These are phyloP conservation scores for Cacatua alba DNA, from an alignment of 2,113 vertebrate genomes.

Conservation along the genomic window DNA sequence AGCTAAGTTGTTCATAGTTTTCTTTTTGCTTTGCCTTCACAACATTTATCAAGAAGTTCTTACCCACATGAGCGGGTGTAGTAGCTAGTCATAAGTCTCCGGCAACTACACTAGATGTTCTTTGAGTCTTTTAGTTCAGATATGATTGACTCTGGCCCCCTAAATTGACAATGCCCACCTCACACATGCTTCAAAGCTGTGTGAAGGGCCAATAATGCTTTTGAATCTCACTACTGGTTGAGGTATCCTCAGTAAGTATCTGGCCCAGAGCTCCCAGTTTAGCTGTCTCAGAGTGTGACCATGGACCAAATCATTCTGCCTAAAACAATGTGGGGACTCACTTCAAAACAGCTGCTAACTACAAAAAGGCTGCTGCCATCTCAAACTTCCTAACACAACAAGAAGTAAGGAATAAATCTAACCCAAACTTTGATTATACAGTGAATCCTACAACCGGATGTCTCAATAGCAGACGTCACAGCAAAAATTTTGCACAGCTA, in stretches of 20 bases:
- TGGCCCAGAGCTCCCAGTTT: neutral
- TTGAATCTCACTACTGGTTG: neutral
- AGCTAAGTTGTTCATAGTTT: neutral
- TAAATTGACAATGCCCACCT: neutral
- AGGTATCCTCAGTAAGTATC: neutral
- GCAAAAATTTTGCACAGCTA: neutral
- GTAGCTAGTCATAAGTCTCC: neutral
- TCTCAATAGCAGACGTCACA: neutral
- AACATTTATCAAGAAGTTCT: neutral
- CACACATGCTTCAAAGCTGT: neutral
- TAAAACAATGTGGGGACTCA: accelerated
- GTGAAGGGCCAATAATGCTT: neutral
- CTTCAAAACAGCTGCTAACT: neutral
- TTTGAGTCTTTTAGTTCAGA: neutral
- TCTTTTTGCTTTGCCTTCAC: neutral
- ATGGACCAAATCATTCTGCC: neutral
- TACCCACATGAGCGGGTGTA: accelerated
- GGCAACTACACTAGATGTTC: neutral
- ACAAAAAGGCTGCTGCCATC: neutral
- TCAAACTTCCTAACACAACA: neutral
- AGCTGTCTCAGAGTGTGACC: neutral
- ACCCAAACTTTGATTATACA: neutral
- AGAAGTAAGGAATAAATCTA: neutral
- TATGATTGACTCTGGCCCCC: neutral
- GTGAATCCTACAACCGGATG: neutral